Base-by-base conservation (phyloP, 2,888 invertebrate genomes). In the Callyntrura sp. region DNA sequence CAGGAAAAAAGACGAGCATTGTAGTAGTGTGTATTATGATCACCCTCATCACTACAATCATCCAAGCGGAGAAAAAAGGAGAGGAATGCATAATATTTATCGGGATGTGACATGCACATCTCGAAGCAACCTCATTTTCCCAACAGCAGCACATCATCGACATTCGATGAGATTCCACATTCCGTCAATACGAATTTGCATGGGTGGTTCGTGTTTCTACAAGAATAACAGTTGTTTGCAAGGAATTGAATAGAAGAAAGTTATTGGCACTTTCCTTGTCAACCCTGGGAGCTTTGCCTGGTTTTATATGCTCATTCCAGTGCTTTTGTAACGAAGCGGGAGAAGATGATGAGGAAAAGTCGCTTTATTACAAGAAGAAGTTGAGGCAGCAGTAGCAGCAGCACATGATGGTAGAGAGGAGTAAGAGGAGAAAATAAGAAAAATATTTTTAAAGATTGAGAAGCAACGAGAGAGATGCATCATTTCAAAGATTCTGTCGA, bases 51-150 rank as follows among this genome's bases (percentile, higher is more conserved):
- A 85, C 28, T 35, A 62, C 14, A 79, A 17, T 79, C 79, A 87
- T 81, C 81, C 43, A 70, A 51, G 81, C 70, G 45, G 70, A 70
- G 51, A 55, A 20, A 57, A 17, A 57, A 17, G 65, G 25, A 86
- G 65, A 86, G 78, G 87, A 87, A 87, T 87, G 87, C 87, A 87
- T 81, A 87, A 87, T 87, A 87, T 87, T 87, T 87, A 87, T 87
- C 87, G 35, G 17, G 81, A 81, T 81, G 65, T 45, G 73, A 60
- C 85, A 85, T 62, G 73, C 85, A 45, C 83, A 9, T 68, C 20
- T 60, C 60, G 0, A 20, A 5, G n/a, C 60, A 79, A 8, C 76
- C 20, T 48, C 48, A 20, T 55, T 76, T 76, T 23, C 43, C 35
- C 43, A 35, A 35, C 35, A 35, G 35, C 35, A 35, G 35, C 35